Evolutionary conservation across 1,140 invertebrate genomes (phyloP).

Genomic region (Cardiocondyla obscurior): DNA sequence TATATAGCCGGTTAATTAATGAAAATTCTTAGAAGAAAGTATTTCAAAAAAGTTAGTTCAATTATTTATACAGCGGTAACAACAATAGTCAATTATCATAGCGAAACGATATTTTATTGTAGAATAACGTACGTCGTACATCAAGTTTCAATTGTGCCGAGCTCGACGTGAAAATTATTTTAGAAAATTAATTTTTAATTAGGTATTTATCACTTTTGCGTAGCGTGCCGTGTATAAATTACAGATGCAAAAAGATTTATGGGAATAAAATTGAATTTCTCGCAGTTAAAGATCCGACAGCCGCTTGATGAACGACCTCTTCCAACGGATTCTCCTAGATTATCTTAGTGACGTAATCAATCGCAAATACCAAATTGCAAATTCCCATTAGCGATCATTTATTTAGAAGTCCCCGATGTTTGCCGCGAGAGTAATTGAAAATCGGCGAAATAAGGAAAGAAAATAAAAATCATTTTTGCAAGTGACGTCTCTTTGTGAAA

Average conservation of each 20-base stretch:
- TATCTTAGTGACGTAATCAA: slow-evolving; percentile 37
- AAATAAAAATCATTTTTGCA: slow-evolving; percentile 16
- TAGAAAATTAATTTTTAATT: slow-evolving; percentile 54
- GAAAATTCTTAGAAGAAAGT: background rate
- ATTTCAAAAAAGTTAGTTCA: background rate
- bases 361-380: slow-evolving; percentile 22
- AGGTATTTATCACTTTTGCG: slow-evolving; percentile 40
- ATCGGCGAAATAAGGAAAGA: background rate
- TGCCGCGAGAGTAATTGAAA: slow-evolving; percentile 16
- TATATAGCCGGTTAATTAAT: background rate
- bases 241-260: slow-evolving; percentile 17
- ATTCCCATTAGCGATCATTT: slow-evolving; percentile 14
- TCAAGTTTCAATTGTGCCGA: background rate
- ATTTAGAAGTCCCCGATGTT: slow-evolving; percentile 7
- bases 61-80: background rate
- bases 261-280: slow-evolving; percentile 44
- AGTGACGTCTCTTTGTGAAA: background rate
- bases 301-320: slow-evolving; percentile 36
- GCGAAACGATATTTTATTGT: slow-evolving; percentile 7
- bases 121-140: background rate
- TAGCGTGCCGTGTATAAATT: slow-evolving; percentile 16
- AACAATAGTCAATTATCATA: no score
- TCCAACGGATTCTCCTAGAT: slow-evolving; percentile 4
- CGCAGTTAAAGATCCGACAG: slow-evolving; percentile 30
- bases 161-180: slow-evolving; percentile 6